Evolutionary conservation across 2,888 invertebrate species (phyloP).

Genomic region (Parnassius mnemosyne): DNA sequence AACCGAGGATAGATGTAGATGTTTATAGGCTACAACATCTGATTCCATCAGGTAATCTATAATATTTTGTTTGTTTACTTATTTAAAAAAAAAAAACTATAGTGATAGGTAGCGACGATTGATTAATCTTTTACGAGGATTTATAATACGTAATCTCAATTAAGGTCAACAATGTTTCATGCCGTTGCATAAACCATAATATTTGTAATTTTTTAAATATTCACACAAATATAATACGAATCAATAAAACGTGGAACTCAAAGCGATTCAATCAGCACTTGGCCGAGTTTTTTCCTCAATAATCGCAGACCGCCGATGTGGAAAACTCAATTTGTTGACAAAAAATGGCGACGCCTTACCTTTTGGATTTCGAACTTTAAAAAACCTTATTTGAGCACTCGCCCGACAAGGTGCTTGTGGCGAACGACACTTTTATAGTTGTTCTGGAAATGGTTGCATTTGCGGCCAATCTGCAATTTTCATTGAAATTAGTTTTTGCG

Average conservation of each 20-base stretch:
- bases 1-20: too few species aligned
- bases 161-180: background rate
- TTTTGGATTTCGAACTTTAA: conserved; percentile 23
- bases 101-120: too few species aligned
- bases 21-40: too few species aligned
- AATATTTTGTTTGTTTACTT: too few species aligned
- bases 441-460: conserved; percentile 34
- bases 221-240: conserved; percentile 15
- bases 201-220: conserved; percentile 3
- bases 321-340: conserved; percentile 36
- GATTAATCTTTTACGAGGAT: too few species aligned
- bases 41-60: too few species aligned
- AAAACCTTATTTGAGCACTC: conserved; percentile 19
- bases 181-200: background rate
- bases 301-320: conserved; percentile 29
- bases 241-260: conserved; percentile 20
- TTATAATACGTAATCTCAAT: too few species aligned
- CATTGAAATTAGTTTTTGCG: background rate
- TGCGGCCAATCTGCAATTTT: conserved; percentile 12
- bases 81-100: too few species aligned
- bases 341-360: conserved; percentile 31
- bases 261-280: conserved; percentile 24
- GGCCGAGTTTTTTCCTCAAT: conserved; percentile 24
- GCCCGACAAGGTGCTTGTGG: conserved; percentile 28
- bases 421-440: conserved; percentile 37